Conservation (phyloP, 2,797 vertebrate genomes). For the Alfaro cultratus region DNA sequence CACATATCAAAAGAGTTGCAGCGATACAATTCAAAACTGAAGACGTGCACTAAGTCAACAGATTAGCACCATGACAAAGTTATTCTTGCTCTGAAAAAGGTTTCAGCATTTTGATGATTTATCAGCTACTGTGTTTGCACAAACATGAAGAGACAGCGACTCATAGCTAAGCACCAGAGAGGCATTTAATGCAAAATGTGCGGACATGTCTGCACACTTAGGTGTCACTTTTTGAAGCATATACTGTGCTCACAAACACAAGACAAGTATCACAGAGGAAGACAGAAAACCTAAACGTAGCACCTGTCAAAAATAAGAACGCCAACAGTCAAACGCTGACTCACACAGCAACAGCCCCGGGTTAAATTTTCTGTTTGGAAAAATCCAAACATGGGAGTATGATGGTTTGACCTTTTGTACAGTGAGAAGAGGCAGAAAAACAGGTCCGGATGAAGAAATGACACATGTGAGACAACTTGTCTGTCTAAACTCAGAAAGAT, state of each 20-base stretch:
- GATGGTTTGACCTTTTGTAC: slow-evolving; percentile 37
- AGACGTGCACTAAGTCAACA: slow-evolving; percentile 68
- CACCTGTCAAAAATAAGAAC: slow-evolving; percentile 60
- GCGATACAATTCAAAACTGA: slow-evolving; percentile 55
- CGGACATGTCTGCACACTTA: slow-evolving; percentile 68
- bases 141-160: slow-evolving; percentile 46
- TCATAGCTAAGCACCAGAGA: slow-evolving; percentile 68
- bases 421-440: slow-evolving; percentile 30
- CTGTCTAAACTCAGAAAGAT: slow-evolving; percentile 29
- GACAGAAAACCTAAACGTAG: slow-evolving; percentile 49
- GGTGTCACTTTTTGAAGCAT: slow-evolving; percentile 40
- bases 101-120: slow-evolving; percentile 46
- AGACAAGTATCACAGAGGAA: slow-evolving; percentile 41
- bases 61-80: slow-evolving; percentile 57
- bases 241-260: slow-evolving; percentile 23
- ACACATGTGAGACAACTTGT: slow-evolving; percentile 32
- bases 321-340: slow-evolving; percentile 40
- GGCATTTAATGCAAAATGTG: slow-evolving; percentile 69
- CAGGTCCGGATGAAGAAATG: slow-evolving; percentile 45
- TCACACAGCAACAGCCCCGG: slow-evolving; percentile 38
- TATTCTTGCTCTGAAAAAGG: slow-evolving; percentile 53
- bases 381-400: slow-evolving; percentile 38
- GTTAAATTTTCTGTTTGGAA: slow-evolving; percentile 42
- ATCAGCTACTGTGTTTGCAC: slow-evolving; percentile 65
- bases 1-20: slow-evolving; percentile 14